A percentile compares a stretch with the other conserved stretches of the same genome.
Conservation (phyloP, 2,113 vertebrate genomes). For the Dipodomys stephensi region DNA sequence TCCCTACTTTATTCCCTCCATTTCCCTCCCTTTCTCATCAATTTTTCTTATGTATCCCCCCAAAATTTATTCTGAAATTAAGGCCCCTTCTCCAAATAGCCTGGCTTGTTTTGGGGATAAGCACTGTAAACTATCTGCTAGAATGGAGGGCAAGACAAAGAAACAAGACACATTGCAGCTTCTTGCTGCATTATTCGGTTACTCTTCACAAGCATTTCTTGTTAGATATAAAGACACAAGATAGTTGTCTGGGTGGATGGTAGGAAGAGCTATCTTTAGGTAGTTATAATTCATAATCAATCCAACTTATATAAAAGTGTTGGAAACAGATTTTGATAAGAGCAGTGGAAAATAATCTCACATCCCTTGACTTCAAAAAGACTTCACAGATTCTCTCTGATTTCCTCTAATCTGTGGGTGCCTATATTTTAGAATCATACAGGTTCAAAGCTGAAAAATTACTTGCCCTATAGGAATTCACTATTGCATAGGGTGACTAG, state of each 20-base stretch:
- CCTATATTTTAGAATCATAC: rapidly evolving
- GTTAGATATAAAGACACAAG: not conserved
- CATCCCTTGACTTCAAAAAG: not conserved
- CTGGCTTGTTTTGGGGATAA: not conserved
- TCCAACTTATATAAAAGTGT: not conserved
- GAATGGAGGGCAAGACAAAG: not conserved
- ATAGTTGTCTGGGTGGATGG: not conserved
- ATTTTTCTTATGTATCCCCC: not conserved
- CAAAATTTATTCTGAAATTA: not conserved
- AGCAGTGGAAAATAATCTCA: not conserved
- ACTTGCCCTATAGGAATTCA: not conserved
- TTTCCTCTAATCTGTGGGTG: not conserved
- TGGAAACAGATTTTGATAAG: not conserved
- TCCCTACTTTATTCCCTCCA: rapidly evolving
- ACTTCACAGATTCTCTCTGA: not conserved
- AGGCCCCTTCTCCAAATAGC: not conserved
- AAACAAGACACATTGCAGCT: not conserved
- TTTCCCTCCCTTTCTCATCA: not conserved
- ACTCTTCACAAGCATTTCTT: not conserved
- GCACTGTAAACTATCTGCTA: not conserved
- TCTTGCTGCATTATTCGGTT: not conserved
- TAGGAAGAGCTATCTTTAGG: not conserved
- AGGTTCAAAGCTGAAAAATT: not conserved
- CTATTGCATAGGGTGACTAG: not conserved
- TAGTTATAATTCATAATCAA: not conserved